Evolutionary conservation across 2,797 vertebrate species (phyloP).

Genomic region (Florisuga fusca): DNA sequence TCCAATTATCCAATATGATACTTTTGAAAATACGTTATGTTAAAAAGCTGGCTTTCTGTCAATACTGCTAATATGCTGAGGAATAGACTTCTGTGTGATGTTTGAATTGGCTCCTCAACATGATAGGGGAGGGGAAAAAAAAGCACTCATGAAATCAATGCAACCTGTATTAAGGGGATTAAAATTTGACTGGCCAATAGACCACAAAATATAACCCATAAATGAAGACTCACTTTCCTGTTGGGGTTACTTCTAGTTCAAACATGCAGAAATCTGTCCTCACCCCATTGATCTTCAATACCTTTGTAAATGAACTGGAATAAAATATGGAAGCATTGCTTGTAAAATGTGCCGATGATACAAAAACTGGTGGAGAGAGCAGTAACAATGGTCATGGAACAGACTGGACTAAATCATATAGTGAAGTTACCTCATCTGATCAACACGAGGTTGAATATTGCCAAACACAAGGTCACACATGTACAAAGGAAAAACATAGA

Average conservation of each 20-base stretch:
- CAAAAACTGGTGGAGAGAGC: not conserved
- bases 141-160: conserved; percentile 4
- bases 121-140: not conserved
- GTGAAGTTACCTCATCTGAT: not conserved
- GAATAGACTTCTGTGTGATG: not conserved
- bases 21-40: not conserved
- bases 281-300: conserved; percentile 34
- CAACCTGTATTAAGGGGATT: not conserved
- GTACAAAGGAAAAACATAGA: not conserved
- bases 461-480: not conserved
- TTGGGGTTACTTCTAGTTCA: not conserved
- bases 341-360: conserved; percentile 20
- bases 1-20: not conserved
- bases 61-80: not conserved
- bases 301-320: conserved; percentile 38
- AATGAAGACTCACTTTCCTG: conserved; percentile 21
- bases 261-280: conserved; percentile 1
- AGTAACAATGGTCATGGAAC: not conserved
- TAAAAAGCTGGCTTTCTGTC: not conserved
- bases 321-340: conserved; percentile 23
- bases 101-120: not conserved
- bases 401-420: not conserved
- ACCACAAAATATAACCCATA: conserved; percentile 2
- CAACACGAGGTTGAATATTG: not conserved
- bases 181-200: conserved; percentile 17